Evolutionary conservation across 2,888 invertebrate genomes (phyloP).

Genomic region (Petrolisthes cinctipes): DNA sequence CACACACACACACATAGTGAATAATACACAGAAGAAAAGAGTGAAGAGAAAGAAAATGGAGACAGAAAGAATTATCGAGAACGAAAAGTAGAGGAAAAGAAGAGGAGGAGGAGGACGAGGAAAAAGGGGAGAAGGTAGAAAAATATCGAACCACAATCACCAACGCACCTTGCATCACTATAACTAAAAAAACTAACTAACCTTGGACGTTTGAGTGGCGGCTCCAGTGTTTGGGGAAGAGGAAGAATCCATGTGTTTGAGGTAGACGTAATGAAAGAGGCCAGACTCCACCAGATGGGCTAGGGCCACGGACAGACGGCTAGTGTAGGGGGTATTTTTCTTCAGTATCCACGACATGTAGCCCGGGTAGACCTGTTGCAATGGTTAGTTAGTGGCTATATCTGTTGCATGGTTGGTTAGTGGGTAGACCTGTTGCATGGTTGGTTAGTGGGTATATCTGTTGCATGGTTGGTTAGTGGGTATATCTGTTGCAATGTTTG

Average conservation of each 20-base stretch:
- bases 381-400: background rate
- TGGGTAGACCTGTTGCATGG: background rate
- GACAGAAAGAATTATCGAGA: no score
- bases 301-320: constrained; percentile 2
- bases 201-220: background rate
- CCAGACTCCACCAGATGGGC: constrained; percentile 42
- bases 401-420: background rate
- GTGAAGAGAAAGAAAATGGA: no score
- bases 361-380: constrained; percentile 45
- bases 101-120: no score
- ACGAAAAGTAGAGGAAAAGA: no score
- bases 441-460: no score
- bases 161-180: no score
- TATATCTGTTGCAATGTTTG: no score
- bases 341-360: constrained; percentile 49
- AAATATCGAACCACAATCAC: no score
- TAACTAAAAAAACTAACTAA: background rate
- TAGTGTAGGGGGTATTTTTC: constrained; percentile 51
- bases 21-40: no score
- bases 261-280: constrained; percentile 27
- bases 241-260: constrained; percentile 34
- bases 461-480: no score
- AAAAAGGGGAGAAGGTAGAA: no score
- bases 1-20: no score
- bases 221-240: background rate